Evolutionary conservation across 1,140 invertebrate species (phyloP).

Genomic region (Holcopasites calliopsidis): DNA sequence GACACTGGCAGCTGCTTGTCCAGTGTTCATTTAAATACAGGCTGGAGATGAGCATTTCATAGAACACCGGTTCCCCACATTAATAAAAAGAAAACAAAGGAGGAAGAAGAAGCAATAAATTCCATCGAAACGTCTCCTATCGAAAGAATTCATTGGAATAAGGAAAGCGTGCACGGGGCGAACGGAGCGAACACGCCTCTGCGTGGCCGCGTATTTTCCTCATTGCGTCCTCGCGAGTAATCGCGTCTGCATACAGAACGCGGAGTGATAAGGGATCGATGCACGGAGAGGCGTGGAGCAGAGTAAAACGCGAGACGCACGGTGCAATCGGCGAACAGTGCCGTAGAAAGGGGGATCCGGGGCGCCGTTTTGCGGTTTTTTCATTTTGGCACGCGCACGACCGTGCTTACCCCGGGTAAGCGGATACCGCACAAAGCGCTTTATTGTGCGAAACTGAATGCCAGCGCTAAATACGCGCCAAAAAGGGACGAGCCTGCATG

Average conservation of each 20-base stretch:
- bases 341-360: constrained; percentile 60
- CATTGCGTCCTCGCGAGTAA: neutral
- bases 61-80: neutral
- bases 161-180: no score
- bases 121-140: no score
- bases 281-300: neutral
- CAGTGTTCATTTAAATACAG: constrained; percentile 16
- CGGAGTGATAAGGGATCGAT: constrained; percentile 3
- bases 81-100: neutral
- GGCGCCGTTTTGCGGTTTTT: constrained; percentile 74
- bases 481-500: constrained; percentile 52
- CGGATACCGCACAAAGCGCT: constrained; percentile 78
- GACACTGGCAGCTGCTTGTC: neutral
- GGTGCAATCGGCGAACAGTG: neutral
- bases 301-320: neutral
- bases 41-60: neutral
- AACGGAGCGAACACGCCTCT: neutral
- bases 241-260: neutral
- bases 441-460: constrained; percentile 79
- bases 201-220: neutral
- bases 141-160: no score
- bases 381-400: constrained; percentile 78
- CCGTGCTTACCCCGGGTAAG: constrained; percentile 68
- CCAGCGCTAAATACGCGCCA: constrained; percentile 64
- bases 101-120: no score